These are phyloP conservation scores for Litocranius walleri DNA, from an alignment of 2,113 vertebrate species.

Conservation along the genomic window DNA sequence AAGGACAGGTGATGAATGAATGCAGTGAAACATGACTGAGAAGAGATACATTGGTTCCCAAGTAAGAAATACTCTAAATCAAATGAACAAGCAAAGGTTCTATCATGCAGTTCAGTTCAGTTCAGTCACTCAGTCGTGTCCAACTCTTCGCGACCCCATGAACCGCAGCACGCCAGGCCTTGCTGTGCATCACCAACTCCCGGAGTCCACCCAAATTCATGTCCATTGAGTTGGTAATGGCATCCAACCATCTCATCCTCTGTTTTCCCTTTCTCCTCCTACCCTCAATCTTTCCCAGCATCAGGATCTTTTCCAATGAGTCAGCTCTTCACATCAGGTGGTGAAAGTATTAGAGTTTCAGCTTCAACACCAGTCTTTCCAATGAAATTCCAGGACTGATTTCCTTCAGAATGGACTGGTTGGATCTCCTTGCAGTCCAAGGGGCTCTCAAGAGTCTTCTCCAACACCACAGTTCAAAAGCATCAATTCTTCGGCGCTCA, in stretches of 20 bases:
- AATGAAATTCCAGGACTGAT: not conserved
- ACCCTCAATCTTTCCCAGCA: not conserved
- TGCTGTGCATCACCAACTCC: not conserved
- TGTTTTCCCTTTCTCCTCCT: not conserved
- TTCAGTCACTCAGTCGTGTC: not conserved
- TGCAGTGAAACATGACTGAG: not conserved
- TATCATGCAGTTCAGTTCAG: not conserved
- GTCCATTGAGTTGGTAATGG: not conserved
- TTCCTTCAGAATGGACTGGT: not conserved
- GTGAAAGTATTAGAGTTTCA: not conserved
- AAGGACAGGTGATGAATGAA: slow-evolving; percentile 49
- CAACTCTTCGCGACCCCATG: rapidly evolving
- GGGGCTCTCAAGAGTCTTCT: not conserved
- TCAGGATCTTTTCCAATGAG: not conserved
- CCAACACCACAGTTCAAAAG: not conserved
- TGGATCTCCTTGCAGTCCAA: not conserved
- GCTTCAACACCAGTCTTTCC: not conserved
- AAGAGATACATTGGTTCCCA: not conserved
- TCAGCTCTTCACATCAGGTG: not conserved
- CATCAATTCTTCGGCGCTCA: rapidly evolving
- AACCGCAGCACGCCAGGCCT: rapidly evolving
- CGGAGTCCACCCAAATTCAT: not conserved
- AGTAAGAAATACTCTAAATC: not conserved
- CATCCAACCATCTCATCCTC: not conserved
- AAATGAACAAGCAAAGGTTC: not conserved